Base-by-base conservation (phyloP, 2,113 vertebrate species). In the Petroica traversi region DNA sequence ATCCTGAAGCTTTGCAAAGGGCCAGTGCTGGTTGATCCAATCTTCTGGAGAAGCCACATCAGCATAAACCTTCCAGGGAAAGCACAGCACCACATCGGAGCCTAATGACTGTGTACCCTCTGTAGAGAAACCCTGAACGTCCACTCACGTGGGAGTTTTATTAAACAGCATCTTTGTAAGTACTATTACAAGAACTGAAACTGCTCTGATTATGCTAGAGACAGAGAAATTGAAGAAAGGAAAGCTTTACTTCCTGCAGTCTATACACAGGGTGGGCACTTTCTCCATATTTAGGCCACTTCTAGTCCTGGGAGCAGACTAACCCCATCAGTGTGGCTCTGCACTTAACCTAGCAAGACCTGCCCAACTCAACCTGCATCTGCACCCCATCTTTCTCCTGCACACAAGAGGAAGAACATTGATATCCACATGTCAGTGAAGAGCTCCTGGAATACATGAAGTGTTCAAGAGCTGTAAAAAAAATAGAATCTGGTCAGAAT, bases 71-170 rank as follows among this genome's bases (percentile, higher is more conserved):
- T 6, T 40, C 62, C 51, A 2, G 0, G 58, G 31, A 58, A 72
- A 68, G 24, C 18, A 49, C 1, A 31, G 5, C 6, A 3, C 19
- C 33, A 3, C 33, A 52, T n/a, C 55, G 45, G 45, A 86, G 38
- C 43, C 11, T 8, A 54, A 57, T 6, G 19, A 48, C 0, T 11
- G 8, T 14, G 16, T n/a, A 28, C 17, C 19, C 43, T 51, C 26
- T 12, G 10, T 72, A 72, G 26, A 52, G 57, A 92, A 68, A 38
- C 33, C 38, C 61, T 58, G 48, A 64, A 82, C 40, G 40, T 38
- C 18, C 29, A 40, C 40, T 63, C 62, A 25, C 1, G 0, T 5
- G 12, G 11, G 31, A 55, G 24, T 34, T 84, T 75, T 29, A 68
- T 38, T 75, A 68, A 84, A 59, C 25, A 91, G 41, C 48, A 72